phyloP scores from a whole-genome alignment of 2,113 vertebrate species.

The Zeus faber region DNA sequence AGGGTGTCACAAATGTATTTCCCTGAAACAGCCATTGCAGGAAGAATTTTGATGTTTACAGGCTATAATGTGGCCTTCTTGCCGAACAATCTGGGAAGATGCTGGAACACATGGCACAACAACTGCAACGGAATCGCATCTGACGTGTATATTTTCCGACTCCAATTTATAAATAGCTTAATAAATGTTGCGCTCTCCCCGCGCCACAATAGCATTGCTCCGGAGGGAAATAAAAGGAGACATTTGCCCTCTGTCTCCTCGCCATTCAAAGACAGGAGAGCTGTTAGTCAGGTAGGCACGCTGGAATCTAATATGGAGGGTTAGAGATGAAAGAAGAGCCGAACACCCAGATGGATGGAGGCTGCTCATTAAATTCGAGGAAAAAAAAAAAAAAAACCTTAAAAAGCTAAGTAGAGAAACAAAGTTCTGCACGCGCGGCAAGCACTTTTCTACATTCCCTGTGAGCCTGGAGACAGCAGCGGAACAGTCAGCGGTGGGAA shows the following conservation, averaged over 20 bases:
- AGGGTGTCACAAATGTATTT: constrained; percentile 56
- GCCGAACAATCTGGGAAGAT: too few relatives aligned
- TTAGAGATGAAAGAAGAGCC: constrained; percentile 45
- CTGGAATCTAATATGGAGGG: constrained; percentile 37
- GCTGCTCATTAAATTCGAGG: constrained; percentile 47
- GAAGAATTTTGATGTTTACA: constrained; percentile 65
- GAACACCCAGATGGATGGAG: constrained; percentile 32
- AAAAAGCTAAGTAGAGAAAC: constrained; percentile 50
- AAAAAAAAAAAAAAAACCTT: constrained; percentile 14
- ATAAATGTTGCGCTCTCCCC: constrained; percentile 60
- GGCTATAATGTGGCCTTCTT: constrained; percentile 66
- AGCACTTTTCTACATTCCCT: constrained; percentile 39
- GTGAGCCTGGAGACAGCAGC: constrained; percentile 38
- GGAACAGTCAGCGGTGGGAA: constrained; percentile 53
- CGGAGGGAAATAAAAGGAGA: constrained; percentile 61
- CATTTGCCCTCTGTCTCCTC: constrained; percentile 63
- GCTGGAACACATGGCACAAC: constrained; percentile 58
- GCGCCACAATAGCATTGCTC: constrained; percentile 40
- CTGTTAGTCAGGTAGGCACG: constrained; percentile 38
- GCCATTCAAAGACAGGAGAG: constrained; percentile 35
- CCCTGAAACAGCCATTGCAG: constrained; percentile 37
- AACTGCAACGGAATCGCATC: constrained; percentile 55
- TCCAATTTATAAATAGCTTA: constrained; percentile 68
- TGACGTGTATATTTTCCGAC: constrained; percentile 64
- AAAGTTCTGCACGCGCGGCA: constrained; percentile 42